phyloP scores from a whole-genome alignment of 2,797 vertebrate species.

The Myotis vivesi region DNA sequence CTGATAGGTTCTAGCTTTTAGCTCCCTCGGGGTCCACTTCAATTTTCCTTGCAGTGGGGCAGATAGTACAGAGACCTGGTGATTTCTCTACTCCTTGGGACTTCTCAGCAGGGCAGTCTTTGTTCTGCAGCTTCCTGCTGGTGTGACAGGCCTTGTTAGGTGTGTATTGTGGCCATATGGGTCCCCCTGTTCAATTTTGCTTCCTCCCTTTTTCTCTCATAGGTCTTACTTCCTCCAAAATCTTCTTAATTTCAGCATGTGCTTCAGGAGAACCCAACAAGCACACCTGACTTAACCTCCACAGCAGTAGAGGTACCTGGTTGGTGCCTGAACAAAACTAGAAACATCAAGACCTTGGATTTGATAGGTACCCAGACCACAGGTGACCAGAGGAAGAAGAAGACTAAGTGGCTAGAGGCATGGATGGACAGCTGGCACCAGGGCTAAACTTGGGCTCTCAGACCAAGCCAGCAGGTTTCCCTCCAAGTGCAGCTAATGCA shows the following conservation, averaged over 20 bases:
- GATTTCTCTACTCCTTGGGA: neutral
- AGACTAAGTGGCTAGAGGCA: neutral
- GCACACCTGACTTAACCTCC: neutral
- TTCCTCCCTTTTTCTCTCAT: neutral
- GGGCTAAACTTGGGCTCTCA: neutral
- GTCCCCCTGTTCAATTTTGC: neutral
- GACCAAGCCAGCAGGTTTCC: no score
- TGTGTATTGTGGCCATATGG: neutral
- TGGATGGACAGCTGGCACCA: neutral
- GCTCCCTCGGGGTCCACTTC: neutral
- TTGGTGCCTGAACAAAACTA: neutral
- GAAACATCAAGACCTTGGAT: neutral
- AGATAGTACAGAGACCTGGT: neutral
- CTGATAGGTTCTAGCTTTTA: neutral
- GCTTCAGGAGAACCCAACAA: neutral
- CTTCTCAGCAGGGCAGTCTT: neutral
- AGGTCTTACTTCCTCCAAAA: neutral
- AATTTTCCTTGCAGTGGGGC: neutral
- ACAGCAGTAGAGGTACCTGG: neutral
- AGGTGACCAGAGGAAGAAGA: neutral
- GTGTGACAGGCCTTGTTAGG: neutral
- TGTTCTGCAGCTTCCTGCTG: no score
- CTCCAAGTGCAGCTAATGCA: neutral
- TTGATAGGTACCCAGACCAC: neutral
- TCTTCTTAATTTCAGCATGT: neutral